Evolutionary conservation across 2,113 vertebrate genomes (phyloP).

Genomic region (Tamias sibiricus): DNA sequence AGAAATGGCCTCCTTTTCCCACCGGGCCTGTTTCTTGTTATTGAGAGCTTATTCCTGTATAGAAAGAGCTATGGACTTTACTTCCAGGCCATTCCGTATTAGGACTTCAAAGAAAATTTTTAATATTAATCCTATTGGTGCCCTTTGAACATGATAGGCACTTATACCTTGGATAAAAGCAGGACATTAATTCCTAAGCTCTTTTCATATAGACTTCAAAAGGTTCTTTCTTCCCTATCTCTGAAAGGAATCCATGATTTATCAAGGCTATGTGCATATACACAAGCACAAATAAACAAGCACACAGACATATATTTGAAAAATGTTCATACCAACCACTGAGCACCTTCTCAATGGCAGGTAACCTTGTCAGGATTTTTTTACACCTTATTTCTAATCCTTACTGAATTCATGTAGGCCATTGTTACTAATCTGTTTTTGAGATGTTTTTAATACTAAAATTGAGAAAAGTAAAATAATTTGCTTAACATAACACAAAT

Average conservation of each 20-base stretch:
- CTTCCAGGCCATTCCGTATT: constrained; percentile 21
- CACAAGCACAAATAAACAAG: neutral
- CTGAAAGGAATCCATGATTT: constrained; percentile 49
- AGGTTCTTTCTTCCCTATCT: constrained; percentile 23
- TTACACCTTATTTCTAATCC: neutral
- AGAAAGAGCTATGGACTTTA: constrained; percentile 33
- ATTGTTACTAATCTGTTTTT: neutral
- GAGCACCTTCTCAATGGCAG: neutral
- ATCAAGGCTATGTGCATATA: neutral
- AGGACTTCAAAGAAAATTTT: constrained; percentile 72
- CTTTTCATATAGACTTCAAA: constrained; percentile 69
- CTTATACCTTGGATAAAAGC: constrained; percentile 65
- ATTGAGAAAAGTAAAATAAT: constrained; percentile 19
- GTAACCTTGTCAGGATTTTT: neutral
- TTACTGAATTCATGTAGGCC: neutral
- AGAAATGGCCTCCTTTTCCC: constrained; percentile 12
- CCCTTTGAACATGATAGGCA: constrained; percentile 52
- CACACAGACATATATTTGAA: neutral
- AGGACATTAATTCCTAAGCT: constrained; percentile 64
- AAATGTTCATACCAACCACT: neutral
- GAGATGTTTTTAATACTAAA: neutral
- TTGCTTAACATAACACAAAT: neutral
- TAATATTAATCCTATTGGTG: constrained; percentile 70
- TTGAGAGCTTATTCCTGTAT: constrained; percentile 27
- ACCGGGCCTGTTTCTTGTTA: neutral